phyloP scores from a whole-genome alignment of 1,140 invertebrate genomes.

The Trichogramma pretiosum region DNA sequence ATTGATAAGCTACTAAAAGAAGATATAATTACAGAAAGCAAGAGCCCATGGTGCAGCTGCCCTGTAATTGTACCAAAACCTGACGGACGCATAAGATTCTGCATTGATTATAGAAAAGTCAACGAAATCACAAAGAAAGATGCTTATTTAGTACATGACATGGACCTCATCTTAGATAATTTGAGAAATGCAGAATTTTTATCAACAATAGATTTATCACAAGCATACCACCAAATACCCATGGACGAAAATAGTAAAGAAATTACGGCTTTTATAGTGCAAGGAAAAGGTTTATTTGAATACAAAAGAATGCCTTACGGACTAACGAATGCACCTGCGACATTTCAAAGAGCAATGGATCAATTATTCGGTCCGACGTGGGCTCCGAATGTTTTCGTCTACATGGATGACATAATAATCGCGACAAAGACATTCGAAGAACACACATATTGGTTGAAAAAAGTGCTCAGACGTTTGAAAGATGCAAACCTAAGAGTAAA shows the following conservation, averaged over 20 bases:
- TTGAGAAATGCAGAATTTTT: constrained; percentile 27
- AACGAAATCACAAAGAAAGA: too few relatives aligned
- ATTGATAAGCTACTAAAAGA: too few relatives aligned
- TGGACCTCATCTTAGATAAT: not conserved
- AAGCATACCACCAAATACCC: too few relatives aligned
- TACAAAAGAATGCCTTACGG: constrained; percentile 28
- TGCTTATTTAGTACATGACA: too few relatives aligned
- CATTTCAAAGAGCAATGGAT: constrained; percentile 21
- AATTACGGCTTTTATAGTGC: too few relatives aligned
- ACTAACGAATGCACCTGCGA: too few relatives aligned
- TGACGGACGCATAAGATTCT: not conserved
- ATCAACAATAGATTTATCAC: too few relatives aligned
- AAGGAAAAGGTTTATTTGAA: constrained; percentile 27
- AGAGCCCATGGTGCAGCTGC: not conserved
- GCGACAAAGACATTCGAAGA: constrained; percentile 23
- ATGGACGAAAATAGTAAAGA: too few relatives aligned
- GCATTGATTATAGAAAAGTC: not conserved
- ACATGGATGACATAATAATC: constrained; percentile 35
- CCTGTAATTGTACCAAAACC: not conserved
- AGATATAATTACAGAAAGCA: too few relatives aligned
- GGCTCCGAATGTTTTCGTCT: constrained; percentile 20
- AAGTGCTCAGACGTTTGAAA: constrained; percentile 23
- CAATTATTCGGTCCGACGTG: constrained; percentile 21
- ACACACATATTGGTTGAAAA: constrained; percentile 23
- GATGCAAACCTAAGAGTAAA: too few relatives aligned